phyloP scores from a whole-genome alignment of 2,888 invertebrate genomes.

The Galerucella nymphaeae region DNA sequence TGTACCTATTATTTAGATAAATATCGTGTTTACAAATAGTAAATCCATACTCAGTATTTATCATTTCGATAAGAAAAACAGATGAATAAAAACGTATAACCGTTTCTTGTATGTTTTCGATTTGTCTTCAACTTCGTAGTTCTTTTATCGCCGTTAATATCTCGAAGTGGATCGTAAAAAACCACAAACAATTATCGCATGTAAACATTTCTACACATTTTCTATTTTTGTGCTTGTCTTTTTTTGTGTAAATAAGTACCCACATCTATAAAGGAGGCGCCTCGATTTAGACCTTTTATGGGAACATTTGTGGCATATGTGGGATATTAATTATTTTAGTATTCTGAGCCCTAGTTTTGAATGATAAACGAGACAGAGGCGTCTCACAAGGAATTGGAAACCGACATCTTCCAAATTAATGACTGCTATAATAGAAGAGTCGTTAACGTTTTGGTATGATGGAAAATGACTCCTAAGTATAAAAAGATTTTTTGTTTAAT shows the following conservation, averaged over 20 bases:
- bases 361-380: conserved; percentile 11
- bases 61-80: conserved; percentile 30
- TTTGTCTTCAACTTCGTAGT: conserved; percentile 33
- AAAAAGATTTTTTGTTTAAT: neutral
- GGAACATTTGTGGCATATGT: conserved; percentile 18
- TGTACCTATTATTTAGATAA: neutral
- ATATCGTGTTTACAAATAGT: conserved; percentile 6
- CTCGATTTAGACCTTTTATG: conserved; percentile 23
- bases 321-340: conserved; percentile 21
- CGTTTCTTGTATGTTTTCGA: conserved; percentile 19
- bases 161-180: conserved; percentile 45
- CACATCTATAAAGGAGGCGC: conserved; percentile 32
- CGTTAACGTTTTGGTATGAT: neutral
- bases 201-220: conserved; percentile 35
- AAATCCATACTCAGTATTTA: neutral
- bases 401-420: neutral
- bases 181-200: conserved; percentile 44
- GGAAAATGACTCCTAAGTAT: neutral
- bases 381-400: neutral
- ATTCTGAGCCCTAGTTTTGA: neutral
- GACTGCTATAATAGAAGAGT: no score
- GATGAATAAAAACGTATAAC: conserved; percentile 21
- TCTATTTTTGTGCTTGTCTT: conserved; percentile 25
- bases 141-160: conserved; percentile 45
- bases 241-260: conserved; percentile 16